Conservation (phyloP, 1,140 invertebrate genomes). For the Oedothorax gibbosus region DNA sequence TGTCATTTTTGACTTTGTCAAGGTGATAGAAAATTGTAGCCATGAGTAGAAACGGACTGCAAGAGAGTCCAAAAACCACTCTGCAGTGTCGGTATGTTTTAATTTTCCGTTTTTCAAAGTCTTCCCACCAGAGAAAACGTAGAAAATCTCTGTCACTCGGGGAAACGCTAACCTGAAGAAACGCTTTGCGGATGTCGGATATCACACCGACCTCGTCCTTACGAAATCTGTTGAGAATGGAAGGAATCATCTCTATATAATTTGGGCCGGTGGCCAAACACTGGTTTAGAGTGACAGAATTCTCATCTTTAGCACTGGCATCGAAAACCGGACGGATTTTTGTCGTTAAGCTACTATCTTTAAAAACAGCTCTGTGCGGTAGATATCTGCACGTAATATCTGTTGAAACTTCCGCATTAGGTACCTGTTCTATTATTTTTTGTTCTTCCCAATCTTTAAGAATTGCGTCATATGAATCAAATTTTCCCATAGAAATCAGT, state of each 20-base stretch:
- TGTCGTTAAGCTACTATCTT: constrained; percentile 26
- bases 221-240: constrained; percentile 9
- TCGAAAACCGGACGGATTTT: constrained; percentile 42
- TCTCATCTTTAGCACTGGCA: constrained; percentile 14
- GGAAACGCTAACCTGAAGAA: background rate
- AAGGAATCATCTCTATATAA: background rate
- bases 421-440: constrained; percentile 3
- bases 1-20: too few species aligned
- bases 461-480: too few species aligned
- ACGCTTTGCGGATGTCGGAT: constrained; percentile 8
- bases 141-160: background rate
- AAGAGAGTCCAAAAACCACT: constrained; percentile 1
- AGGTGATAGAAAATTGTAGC: constrained; percentile 25
- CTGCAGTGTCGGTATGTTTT: background rate
- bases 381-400: constrained; percentile 53
- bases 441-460: too few species aligned
- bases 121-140: constrained; percentile 30
- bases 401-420: too few species aligned
- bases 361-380: constrained; percentile 63
- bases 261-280: background rate
- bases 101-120: constrained; percentile 10
- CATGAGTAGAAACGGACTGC: background rate
- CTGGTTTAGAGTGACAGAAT: background rate
- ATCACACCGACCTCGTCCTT: constrained; percentile 1
- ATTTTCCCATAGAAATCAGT: too few species aligned